A percentile compares a stretch with the other conserved stretches of the same genome.
Evolutionary conservation across 2,888 invertebrate species (phyloP).

Genomic region (Lydus trimaculatus): DNA sequence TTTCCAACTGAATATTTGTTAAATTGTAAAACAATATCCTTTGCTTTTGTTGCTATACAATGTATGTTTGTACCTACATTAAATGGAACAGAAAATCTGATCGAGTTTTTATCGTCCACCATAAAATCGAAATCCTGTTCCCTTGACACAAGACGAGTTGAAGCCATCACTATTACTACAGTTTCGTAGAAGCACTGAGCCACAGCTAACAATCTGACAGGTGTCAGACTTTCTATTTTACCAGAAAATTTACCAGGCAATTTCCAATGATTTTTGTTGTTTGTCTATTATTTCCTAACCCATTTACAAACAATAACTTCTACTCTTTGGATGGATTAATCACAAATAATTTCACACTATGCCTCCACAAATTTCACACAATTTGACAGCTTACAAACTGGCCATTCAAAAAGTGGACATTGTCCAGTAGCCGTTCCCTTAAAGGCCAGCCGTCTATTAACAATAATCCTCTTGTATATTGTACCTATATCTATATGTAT

Average conservation of each 20-base stretch:
- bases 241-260: background rate
- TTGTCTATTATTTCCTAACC: background rate
- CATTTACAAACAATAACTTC: background rate
- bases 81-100: constrained; percentile 20
- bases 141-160: constrained; percentile 14
- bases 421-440: background rate
- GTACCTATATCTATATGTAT: too few species aligned
- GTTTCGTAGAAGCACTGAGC: constrained; percentile 37
- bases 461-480: constrained; percentile 3
- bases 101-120: constrained; percentile 24
- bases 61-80: constrained; percentile 13
- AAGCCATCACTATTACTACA: constrained; percentile 17
- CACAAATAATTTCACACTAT: background rate
- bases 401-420: background rate
- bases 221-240: constrained; percentile 35
- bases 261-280: background rate
- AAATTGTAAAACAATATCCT: constrained; percentile 13
- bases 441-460: background rate
- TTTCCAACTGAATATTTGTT: constrained; percentile 3
- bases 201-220: constrained; percentile 48
- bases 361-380: background rate
- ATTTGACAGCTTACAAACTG: background rate
- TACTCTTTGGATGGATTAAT: background rate
- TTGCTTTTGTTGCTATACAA: background rate
- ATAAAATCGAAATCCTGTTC: constrained; percentile 30